These are phyloP conservation scores for Tetragonula clypearis DNA, from an alignment of 1,140 invertebrate species.

Conservation along the genomic window DNA sequence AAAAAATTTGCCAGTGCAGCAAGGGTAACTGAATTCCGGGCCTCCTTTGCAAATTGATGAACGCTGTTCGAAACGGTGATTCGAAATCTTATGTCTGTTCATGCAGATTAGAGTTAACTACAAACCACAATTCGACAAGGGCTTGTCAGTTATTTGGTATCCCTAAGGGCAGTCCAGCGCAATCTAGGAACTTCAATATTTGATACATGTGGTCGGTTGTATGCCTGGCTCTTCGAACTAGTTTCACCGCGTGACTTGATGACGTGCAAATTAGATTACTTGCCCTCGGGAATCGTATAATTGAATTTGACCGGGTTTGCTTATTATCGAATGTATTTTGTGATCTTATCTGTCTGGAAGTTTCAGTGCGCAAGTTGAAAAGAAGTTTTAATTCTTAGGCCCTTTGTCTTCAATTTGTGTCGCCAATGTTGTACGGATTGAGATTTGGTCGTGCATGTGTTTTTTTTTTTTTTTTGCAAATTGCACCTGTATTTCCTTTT, in stretches of 20 bases:
- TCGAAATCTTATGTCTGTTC: background rate
- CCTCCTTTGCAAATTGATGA: background rate
- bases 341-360: background rate
- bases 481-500: no score
- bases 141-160: constrained; percentile 59
- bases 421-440: no score
- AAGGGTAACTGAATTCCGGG: background rate
- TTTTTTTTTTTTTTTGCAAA: no score
- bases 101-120: constrained; percentile 45
- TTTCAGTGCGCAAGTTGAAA: background rate
- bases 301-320: constrained; percentile 61
- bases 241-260: constrained; percentile 63
- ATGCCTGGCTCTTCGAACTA: constrained; percentile 55
- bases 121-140: constrained; percentile 33
- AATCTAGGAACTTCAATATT: constrained; percentile 69
- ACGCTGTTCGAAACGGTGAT: background rate
- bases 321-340: constrained; percentile 52
- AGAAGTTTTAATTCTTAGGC: background rate
- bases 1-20: background rate
- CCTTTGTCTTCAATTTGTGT: no score
- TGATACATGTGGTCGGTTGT: constrained; percentile 60
- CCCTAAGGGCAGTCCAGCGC: constrained; percentile 56
- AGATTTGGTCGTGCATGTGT: no score
- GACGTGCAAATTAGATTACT: constrained; percentile 66
- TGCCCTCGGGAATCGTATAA: constrained; percentile 61